Evolutionary conservation across 2,113 vertebrate genomes (phyloP), one percentile per base, ranked within the genome.

Genomic region (Grammomys surdaster): DNA sequence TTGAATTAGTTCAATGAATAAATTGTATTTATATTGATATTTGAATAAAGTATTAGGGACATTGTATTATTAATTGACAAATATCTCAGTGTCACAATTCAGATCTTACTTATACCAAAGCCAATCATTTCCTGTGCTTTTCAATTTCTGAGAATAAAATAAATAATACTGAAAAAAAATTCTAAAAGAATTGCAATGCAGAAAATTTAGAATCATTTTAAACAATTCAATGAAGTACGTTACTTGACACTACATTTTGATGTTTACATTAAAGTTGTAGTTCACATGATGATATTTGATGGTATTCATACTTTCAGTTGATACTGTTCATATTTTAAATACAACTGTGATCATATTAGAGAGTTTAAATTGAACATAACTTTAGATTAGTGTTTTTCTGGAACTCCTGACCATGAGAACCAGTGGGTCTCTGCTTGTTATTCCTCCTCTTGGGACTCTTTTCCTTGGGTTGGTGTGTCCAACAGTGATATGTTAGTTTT

Each of bases 121-220:
- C 28, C 26, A 48, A 43, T 5, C 22, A 54, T 65, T 86, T 82
- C 7, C 88, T 88, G 5, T 90, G 14, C 3, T 19, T 93, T 36
- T 40, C 19, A 77, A 46, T 88, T 88, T 91, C 7, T 97, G 17
- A 89, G 81, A 94, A 69, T 67, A 22, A 86, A 78, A 36, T 9
- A 94, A 96, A 78, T 65, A 69, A 33, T 84, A 56, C 17, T 73
- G 16, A 48, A 33, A 76, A 40, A 60, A 87, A 92, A 58, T 54
- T 54, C 40, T 92, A 7, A n/a, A 65, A 69, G 19, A 90, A 95
- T 76, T 40, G 85, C 10, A 78, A 56, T 31, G 84, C 65, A 77
- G 26, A 72, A 81, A 86, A 7, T 65, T 16, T 77, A 7, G 22
- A 63, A 43, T 63, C 12, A 2, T 20, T 78, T 33, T 46, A 81